Evolutionary conservation across 2,113 vertebrate genomes (phyloP).

Genomic region (Elaphurus davidianus): DNA sequence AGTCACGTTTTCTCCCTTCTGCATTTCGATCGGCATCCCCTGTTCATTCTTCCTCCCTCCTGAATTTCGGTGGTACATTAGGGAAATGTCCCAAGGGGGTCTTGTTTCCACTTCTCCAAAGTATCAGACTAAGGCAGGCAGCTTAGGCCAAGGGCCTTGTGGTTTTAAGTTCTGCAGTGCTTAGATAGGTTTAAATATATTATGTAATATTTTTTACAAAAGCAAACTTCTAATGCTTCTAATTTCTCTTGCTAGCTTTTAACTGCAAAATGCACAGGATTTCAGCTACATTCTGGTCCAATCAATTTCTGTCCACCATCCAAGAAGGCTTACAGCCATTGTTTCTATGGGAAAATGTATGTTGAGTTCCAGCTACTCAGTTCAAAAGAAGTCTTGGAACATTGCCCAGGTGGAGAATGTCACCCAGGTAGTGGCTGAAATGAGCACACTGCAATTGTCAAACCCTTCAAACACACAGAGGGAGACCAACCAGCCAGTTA

Average conservation of each 20-base stretch:
- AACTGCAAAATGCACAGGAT: constrained; percentile 14
- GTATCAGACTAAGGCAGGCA: background rate
- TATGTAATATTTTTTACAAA: background rate
- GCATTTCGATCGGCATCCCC: background rate
- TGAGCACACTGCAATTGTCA: background rate
- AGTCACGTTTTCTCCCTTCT: background rate
- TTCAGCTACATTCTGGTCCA: background rate
- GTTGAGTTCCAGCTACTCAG: constrained; percentile 44
- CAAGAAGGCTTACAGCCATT: constrained; percentile 55
- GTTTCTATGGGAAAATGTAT: constrained; percentile 53
- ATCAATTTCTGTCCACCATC: constrained; percentile 59
- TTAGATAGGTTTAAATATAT: background rate
- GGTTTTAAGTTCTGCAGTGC: background rate
- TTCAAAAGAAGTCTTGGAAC: constrained; percentile 53
- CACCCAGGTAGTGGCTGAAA: constrained; percentile 44
- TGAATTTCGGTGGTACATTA: background rate
- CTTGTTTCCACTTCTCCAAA: background rate
- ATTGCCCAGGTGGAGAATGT: constrained; percentile 12
- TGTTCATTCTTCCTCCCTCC: background rate
- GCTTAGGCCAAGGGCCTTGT: background rate
- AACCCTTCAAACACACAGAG: background rate
- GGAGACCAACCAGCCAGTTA: background rate
- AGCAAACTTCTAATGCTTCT: background rate
- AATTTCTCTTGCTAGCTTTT: constrained; percentile 32
- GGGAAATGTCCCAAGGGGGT: background rate